Evolutionary conservation across 2,113 vertebrate species (phyloP), one percentile per base, ranked within the genome.

Genomic region (Prinia subflava): DNA sequence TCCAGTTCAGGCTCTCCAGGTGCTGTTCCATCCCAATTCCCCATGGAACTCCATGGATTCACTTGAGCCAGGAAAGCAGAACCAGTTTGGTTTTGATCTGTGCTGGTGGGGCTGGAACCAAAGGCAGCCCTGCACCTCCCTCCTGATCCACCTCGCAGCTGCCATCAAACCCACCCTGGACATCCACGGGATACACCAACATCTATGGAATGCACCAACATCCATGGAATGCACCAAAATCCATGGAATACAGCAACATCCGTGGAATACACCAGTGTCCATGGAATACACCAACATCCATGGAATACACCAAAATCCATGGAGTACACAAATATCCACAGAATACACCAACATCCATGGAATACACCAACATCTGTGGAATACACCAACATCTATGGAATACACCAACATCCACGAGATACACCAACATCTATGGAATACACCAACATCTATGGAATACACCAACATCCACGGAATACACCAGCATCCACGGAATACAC

Each of bases 391-490:
- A 2, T 68, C n/a, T 10, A 50, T 15, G 46, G 68, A 23, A 52
- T 31, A 4, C 13, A 39, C 4, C 35, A 70, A 35, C 1, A 1
- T 7, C 49, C 8, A 23, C 9, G 28, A 35, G 23, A 53, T 70
- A 4, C 20, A 42, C 16, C 39, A 33, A 4, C 0, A 0, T 15
- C 39, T 22, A 27, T 11, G 23, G 50, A 39, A 31, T 39, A 10
- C 28, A 41, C 11, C 21, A 24, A 8, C 0, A 0, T 9, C 30
- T 17, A 44, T 33, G 13, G 52, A 56, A 44, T 16, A 2, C 23
- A 44, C 4, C 41, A n/a, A 7, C 0, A 0, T 20, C 22, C 12
- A 20, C 10, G 15, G 42, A 74, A 44, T 28, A 13, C 44, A n/a
- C 33, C 23, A 16, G 8, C 4, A 14, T 6, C 17, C 24, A 12